A percentile compares a stretch with the other conserved stretches of the same genome.
Evolutionary conservation across 2,797 vertebrate species (phyloP).

Genomic region (Sebastes matsubarae): DNA sequence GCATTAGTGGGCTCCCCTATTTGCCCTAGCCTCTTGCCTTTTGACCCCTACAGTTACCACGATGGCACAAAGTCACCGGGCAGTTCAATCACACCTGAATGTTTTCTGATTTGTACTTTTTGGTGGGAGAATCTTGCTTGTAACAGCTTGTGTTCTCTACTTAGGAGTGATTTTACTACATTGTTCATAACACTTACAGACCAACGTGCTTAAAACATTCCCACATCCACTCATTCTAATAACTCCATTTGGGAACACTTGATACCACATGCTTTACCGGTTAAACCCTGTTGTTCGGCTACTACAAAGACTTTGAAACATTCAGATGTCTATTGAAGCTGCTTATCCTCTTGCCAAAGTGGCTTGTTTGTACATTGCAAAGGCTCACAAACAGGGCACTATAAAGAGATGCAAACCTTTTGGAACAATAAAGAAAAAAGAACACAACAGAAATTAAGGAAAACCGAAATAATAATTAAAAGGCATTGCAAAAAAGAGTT

Average conservation of each 20-base stretch:
- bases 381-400: conserved; percentile 84
- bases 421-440: conserved; percentile 63
- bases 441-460: conserved; percentile 65
- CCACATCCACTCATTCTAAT: background rate
- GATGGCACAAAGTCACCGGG: conserved; percentile 78
- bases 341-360: conserved; percentile 79
- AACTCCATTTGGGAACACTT: background rate
- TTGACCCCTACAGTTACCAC: conserved; percentile 83
- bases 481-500: conserved; percentile 81
- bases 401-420: conserved; percentile 83
- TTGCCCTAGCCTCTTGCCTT: conserved; percentile 81
- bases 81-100: conserved; percentile 84
- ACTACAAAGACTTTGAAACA: conserved; percentile 67
- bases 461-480: conserved; percentile 64
- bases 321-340: conserved; percentile 81
- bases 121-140: background rate
- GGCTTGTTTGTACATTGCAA: conserved; percentile 78
- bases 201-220: background rate
- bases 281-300: background rate
- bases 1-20: conserved; percentile 67
- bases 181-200: background rate
- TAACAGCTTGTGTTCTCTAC: background rate
- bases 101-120: conserved; percentile 50
- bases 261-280: background rate
- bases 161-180: background rate